Base-by-base conservation (phyloP, 2,113 vertebrate species). In the Hyla sarda region DNA sequence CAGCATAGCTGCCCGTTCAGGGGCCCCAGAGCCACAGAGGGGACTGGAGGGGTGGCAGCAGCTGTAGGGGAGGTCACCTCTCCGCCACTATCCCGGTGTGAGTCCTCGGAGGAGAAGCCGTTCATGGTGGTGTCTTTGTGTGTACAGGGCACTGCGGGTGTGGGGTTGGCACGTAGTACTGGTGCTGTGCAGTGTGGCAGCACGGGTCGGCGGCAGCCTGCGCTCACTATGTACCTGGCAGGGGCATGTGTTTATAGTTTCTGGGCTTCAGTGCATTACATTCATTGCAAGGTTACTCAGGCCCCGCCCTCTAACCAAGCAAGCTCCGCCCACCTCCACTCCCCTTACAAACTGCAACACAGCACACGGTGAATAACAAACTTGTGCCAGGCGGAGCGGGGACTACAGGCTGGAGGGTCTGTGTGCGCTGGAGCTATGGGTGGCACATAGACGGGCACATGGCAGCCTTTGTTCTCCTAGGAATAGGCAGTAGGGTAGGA, bases 51-150 rank as follows among this genome's bases (percentile, higher is more conserved):
- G 8, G 86, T 82, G 1, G 75, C 72, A 0, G 80, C 72, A 21
- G 41, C 87, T 11, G 88, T 69, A 58, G 79, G 91, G 88, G 0
- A 91, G 89, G 14, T 89, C 79, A n/a, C 92, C 90, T 47, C 92
- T 92, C 60, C 93, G 88, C 86, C 93, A 90, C n/a, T 93, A 25
- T 88, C 90, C 56, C 92, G 92, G 88, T 90, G 89, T 88, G 91
- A 89, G 87, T 95, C 94, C n/a, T 95, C 94, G 6, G 93, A 90
- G 62, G 91, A 89, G 88, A 95, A 95, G 75, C 94, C 93, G 91
- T 94, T 95, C 94, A 95, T 95, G 41, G 13, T 56, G 69, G 12
- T 54, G 67, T 56, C 28, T 72, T 54, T 72, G 47, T 62, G 82
- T 82, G 17, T n/a, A 37, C 17, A 30, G 37, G 23, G 34, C 6